phyloP scores from a whole-genome alignment of 2,113 vertebrate species.

The Alethe diademata region DNA sequence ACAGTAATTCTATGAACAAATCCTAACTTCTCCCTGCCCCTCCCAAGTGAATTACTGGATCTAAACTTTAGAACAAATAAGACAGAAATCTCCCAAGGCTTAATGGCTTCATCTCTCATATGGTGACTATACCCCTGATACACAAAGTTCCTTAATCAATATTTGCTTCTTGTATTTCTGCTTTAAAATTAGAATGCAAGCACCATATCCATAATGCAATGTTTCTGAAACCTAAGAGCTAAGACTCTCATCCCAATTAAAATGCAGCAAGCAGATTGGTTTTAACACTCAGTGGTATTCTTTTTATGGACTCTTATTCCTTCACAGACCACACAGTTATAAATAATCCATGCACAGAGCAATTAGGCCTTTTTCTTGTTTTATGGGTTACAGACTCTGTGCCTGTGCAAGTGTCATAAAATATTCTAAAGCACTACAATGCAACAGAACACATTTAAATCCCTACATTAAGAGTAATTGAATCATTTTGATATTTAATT shows the following conservation, averaged over 20 bases:
- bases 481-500: neutral
- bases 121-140: neutral
- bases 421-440: slow-evolving; percentile 2
- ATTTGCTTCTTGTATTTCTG: neutral
- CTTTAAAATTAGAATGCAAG: neutral
- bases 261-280: slow-evolving; percentile 36
- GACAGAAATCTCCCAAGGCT: neutral
- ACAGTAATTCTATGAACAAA: neutral
- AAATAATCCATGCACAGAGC: slow-evolving; percentile 55
- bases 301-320: slow-evolving; percentile 53
- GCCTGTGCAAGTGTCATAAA: neutral
- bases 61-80: neutral
- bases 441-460: slow-evolving; percentile 26
- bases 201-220: neutral
- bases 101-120: neutral
- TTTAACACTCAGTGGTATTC: slow-evolving; percentile 35
- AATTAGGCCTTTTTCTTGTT: slow-evolving; percentile 43
- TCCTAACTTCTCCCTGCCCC: neutral
- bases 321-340: slow-evolving; percentile 37
- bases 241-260: slow-evolving; percentile 27
- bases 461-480: neutral
- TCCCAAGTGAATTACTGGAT: neutral
- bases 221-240: slow-evolving; percentile 2
- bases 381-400: slow-evolving; percentile 17
- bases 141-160: neutral